Evolutionary conservation across 1,140 invertebrate species (phyloP).

Genomic region (Holcopasites calliopsidis): DNA sequence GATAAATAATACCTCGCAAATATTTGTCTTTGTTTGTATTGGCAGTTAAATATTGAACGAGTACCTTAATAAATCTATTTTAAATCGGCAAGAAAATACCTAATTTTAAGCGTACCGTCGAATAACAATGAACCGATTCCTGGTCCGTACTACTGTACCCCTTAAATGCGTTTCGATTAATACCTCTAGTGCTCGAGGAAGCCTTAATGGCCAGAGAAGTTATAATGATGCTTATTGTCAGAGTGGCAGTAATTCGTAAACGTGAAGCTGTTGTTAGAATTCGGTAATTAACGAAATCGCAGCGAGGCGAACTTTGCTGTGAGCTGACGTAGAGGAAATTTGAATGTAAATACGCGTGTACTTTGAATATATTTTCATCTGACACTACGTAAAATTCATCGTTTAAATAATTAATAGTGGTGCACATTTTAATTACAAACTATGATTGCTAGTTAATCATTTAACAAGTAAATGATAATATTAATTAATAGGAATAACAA

Average conservation of each 20-base stretch:
- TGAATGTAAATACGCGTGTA: too few species aligned
- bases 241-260: not conserved
- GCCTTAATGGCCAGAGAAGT: not conserved
- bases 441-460: too few species aligned
- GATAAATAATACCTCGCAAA: conserved; percentile 4
- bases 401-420: too few species aligned
- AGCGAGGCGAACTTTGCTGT: too few species aligned
- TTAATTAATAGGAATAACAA: too few species aligned
- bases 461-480: too few species aligned
- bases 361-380: too few species aligned
- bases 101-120: not conserved
- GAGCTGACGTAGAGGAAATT: too few species aligned
- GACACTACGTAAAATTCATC: too few species aligned
- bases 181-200: not conserved
- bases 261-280: not conserved
- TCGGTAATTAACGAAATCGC: not conserved
- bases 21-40: not conserved
- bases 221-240: not conserved
- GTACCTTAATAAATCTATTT: conserved; percentile 20
- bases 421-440: too few species aligned
- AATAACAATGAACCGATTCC: conserved; percentile 11
- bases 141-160: too few species aligned
- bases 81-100: not conserved
- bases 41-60: not conserved
- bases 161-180: conserved; percentile 8